Conservation (phyloP, 1,140 invertebrate genomes). For the Hylaeus volcanicus region DNA sequence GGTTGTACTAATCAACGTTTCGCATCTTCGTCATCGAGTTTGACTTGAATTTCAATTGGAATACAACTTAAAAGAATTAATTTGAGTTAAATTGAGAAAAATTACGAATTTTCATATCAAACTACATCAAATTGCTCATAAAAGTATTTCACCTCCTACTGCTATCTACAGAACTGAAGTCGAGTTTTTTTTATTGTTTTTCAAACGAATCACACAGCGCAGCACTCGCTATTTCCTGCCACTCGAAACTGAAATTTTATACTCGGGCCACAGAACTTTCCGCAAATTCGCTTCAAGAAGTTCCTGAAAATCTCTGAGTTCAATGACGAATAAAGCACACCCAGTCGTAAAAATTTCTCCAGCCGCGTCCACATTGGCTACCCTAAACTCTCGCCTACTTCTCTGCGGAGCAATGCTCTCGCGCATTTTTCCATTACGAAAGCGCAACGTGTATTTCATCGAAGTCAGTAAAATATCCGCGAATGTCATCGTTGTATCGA, state of each 20-base stretch:
- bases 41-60: not conserved
- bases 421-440: not conserved
- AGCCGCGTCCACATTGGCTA: not conserved
- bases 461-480: not conserved
- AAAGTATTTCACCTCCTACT: too few relatives aligned
- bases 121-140: too few relatives aligned
- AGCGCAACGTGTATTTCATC: not conserved
- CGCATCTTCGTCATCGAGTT: not conserved
- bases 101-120: too few relatives aligned
- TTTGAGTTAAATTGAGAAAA: too few relatives aligned
- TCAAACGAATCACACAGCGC: too few relatives aligned
- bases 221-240: too few relatives aligned
- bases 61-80: too few relatives aligned
- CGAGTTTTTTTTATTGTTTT: too few relatives aligned
- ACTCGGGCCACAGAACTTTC: not conserved
- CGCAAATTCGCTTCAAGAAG: not conserved
- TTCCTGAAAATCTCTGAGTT: not conserved
- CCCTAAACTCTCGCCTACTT: not conserved
- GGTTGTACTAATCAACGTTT: not conserved
- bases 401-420: not conserved
- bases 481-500: not conserved
- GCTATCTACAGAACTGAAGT: too few relatives aligned
- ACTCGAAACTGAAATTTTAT: not conserved
- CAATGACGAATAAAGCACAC: not conserved
- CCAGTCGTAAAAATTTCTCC: not conserved